Evolutionary conservation across 2,113 vertebrate species (phyloP).

Genomic region (Brachypteracias leptosomus): DNA sequence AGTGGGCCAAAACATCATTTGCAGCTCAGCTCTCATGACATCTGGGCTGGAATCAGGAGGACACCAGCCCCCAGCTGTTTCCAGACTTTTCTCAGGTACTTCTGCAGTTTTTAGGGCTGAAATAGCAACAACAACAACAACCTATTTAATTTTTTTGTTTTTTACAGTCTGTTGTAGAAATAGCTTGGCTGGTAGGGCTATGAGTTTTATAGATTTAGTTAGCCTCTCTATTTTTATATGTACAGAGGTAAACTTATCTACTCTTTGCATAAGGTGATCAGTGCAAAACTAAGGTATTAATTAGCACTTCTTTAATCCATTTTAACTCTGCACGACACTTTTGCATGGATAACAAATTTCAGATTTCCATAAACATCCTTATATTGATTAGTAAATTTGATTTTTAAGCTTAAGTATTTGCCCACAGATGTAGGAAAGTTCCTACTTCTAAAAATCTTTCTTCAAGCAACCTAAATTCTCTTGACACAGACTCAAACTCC

Average conservation of each 20-base stretch:
- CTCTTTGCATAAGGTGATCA: background rate
- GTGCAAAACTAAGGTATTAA: background rate
- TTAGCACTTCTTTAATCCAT: fast-evolving
- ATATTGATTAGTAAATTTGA: too few relatives aligned
- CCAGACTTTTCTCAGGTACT: background rate
- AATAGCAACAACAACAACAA: background rate
- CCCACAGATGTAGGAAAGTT: background rate
- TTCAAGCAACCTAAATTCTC: background rate
- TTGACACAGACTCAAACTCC: background rate
- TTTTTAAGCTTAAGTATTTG: background rate
- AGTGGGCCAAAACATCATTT: background rate
- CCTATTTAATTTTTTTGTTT: background rate
- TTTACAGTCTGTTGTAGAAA: background rate
- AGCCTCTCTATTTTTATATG: background rate
- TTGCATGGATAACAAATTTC: background rate
- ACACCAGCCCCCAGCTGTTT: background rate
- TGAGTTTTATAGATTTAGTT: background rate
- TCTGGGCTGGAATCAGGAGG: background rate
- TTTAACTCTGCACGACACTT: background rate
- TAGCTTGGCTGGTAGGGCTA: background rate
- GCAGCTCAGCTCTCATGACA: background rate
- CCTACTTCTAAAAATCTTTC: background rate
- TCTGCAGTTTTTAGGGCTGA: background rate
- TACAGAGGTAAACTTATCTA: background rate
- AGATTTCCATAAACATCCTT: background rate